Base-by-base conservation (phyloP, 2,797 vertebrate genomes). In the Ateles fusciceps region DNA sequence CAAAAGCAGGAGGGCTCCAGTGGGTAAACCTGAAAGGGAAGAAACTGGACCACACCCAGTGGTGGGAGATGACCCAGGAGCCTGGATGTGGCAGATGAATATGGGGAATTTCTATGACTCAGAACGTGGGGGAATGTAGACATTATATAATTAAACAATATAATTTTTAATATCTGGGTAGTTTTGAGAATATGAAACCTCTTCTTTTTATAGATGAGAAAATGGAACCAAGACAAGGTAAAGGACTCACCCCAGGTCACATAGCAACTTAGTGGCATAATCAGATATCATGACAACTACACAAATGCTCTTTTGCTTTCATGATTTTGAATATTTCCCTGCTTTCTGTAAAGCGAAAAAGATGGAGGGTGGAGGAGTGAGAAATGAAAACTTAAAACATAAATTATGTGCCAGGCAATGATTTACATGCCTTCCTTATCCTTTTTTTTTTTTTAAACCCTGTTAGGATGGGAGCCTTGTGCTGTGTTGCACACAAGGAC, bases 101-200 rank as follows among this genome's bases (percentile, higher is more conserved):
- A 64, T 48, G 59, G 85, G 61, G 30, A 96, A 91, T 94, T 91
- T 59, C 72, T 84, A 12, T 89, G 96, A 96, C 88, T 90, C 46
- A 48, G n/a, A 90, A 36, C 46, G 72, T 85, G 76, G 68, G 68
- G 84, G 48, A 98, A 96, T 72, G 64, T 28, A 89, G 24, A 81
- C 0, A 39, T 9, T 48, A 50, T 46, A 39, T 80, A 61, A 48
- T 71, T 39, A 22, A 91, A 61, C 79, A 57, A 36, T 68, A 48
- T 13, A 64, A 90, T 74, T 93, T 83, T 33, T 68, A 84, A 95
- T 86, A 44, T 59, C 83, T 50, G 89, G 17, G 13, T 46, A 52
- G 61, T 42, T 78, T 89, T 26, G 46, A 36, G 76, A 80, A 26
- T 50, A 48, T 50, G 14, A 72, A 96, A 59, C 7, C 28, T 93